A percentile compares a stretch with the other conserved stretches of the same genome.
phyloP scores from a whole-genome alignment of 2,888 invertebrate genomes.

The Paralinhomoeus sp. region DNA sequence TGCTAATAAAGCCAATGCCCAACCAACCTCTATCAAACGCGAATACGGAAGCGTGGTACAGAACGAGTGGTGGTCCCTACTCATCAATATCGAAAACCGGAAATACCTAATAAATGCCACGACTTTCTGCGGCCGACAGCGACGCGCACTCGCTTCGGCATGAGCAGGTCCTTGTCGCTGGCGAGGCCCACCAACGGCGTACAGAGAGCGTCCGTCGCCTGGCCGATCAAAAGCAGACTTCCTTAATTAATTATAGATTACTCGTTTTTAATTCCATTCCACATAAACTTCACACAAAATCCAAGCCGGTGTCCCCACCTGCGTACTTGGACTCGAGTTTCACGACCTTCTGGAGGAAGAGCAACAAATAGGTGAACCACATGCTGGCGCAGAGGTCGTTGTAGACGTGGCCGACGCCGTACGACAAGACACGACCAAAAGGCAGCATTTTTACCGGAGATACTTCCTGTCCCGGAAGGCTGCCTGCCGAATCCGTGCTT shows the following conservation, averaged over 20 bases:
- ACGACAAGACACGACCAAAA: constrained; percentile 16
- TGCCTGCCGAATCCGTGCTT: too few species aligned
- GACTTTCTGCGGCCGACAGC: constrained; percentile 51
- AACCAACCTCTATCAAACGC: too few species aligned
- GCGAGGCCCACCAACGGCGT: constrained; percentile 64
- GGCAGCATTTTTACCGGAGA: too few species aligned
- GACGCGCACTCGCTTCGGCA: constrained; percentile 35
- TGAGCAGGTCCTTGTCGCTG: constrained; percentile 44
- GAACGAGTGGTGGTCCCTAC: too few species aligned
- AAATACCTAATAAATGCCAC: constrained; percentile 60
- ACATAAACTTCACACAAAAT: too few species aligned
- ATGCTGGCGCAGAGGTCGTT: constrained; percentile 77
- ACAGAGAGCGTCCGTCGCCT: constrained; percentile 52
- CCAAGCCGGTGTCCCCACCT: too few species aligned
- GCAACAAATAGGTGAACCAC: constrained; percentile 70
- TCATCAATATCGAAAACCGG: constrained; percentile 14
- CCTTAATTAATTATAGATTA: constrained; percentile 32
- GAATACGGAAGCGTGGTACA: too few species aligned
- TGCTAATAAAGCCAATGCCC: too few species aligned
- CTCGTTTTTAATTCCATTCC: too few species aligned
- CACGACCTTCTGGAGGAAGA: constrained; percentile 44
- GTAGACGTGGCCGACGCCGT: constrained; percentile 56
- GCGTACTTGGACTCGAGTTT: constrained; percentile 13
- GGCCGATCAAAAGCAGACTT: constrained; percentile 46
- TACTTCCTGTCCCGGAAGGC: too few species aligned